Base-by-base conservation (phyloP, 2,113 vertebrate species). In the Cryptomyrus ogoouensis region DNA sequence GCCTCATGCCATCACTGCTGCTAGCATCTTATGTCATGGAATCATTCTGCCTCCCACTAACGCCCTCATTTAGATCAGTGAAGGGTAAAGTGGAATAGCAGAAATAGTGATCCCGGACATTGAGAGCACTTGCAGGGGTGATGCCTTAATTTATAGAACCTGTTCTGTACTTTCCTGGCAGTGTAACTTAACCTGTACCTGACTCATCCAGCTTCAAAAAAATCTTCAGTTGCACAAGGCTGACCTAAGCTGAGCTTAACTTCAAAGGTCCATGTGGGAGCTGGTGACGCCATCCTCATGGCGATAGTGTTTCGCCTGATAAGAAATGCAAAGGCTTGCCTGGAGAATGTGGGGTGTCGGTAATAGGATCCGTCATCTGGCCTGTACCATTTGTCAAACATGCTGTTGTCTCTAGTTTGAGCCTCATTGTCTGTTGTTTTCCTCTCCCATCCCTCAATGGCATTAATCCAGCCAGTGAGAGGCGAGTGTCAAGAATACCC, bases 381-480 rank as follows among this genome's bases (percentile, higher is more conserved):
- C 8, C 80, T 47, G 39, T 19, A 24, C 5, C 39, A 19, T 47
- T 84, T 47, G 21, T 46, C 39, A 47, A 47, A 84, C 39, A 9
- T 27, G 44, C 44, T 83, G 31, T 44, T 42, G 31, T 83, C 39
- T 47, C 83, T 4, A 5, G 8, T 84, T 21, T 47, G 44, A 24
- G 19, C 44, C 39, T 84, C 83, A 84, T 24, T 46, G 21, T 4
- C 24, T 47, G 90, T 94, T 87, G 92, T 92, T 95, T 95, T 95
- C 8, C 17, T 17, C 15, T 42, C 35, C 7, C 74, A 1, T 10
- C 35, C 93, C 46, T 31, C 87, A 70, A 93, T 88, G 92, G 96
- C 92, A 94, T 92, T 94, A 95, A 95, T 95, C 95, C 94, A 99
- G 98, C 97, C 94, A 97, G 96, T 95, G 97, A 98, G 96, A 97